These are phyloP conservation scores for Drosophila guanche DNA, from an alignment of 1,140 invertebrate species.

Conservation along the genomic window DNA sequence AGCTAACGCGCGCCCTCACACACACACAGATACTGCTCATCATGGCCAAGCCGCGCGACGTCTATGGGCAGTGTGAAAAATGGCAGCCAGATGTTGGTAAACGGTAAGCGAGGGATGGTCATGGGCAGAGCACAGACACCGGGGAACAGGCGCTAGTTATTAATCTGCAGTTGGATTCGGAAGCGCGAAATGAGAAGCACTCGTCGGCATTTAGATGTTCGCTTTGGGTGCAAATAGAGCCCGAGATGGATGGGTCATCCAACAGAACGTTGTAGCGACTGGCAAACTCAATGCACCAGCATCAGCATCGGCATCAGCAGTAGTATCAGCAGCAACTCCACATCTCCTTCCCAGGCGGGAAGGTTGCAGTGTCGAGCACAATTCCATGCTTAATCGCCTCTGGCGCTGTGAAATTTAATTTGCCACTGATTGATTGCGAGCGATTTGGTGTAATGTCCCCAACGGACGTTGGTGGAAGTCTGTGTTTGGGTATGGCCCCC, in stretches of 20 bases:
- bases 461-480: slow-evolving; percentile 26
- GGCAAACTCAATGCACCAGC: slow-evolving; percentile 11
- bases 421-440: slow-evolving; percentile 75
- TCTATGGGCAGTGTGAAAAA: slow-evolving; percentile 63
- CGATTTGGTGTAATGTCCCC: slow-evolving; percentile 75
- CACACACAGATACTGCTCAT: slow-evolving; percentile 18
- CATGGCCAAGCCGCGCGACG: slow-evolving; percentile 47
- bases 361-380: slow-evolving; percentile 20
- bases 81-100: slow-evolving; percentile 39
- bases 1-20: slow-evolving; percentile 64
- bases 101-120: not conserved
- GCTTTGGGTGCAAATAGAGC: slow-evolving; percentile 18
- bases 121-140: not conserved
- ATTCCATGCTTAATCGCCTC: slow-evolving; percentile 68
- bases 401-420: slow-evolving; percentile 77
- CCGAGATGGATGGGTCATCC: slow-evolving; percentile 7
- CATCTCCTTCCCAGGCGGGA: not conserved
- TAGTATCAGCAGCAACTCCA: not conserved
- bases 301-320: not conserved
- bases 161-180: slow-evolving; percentile 65
- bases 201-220: slow-evolving; percentile 42
- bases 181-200: slow-evolving; percentile 48
- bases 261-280: not conserved
- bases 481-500: slow-evolving; percentile 2
- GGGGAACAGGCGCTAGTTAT: slow-evolving; percentile 45